Percentiles rank a stretch among this genome's conserved stretches.
These are phyloP conservation scores for Sebastes umbrosus DNA, from an alignment of 2,797 vertebrate genomes.

Conservation along the genomic window DNA sequence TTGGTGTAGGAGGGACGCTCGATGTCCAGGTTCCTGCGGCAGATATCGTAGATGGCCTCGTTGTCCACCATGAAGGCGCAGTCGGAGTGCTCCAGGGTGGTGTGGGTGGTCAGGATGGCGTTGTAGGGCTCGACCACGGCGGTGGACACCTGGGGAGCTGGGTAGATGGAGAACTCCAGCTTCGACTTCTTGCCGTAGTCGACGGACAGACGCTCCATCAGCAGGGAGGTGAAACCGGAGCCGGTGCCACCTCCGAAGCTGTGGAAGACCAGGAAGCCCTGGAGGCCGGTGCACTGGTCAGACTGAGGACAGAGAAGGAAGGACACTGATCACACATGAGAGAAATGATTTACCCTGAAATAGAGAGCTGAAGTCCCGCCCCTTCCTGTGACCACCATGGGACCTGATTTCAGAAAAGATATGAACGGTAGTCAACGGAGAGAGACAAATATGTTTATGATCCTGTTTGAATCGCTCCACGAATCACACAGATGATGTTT, in stretches of 20 bases:
- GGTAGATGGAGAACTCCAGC: slow-evolving; percentile 1
- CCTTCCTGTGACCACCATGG: too few relatives aligned
- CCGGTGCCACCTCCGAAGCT: neutral
- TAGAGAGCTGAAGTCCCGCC: neutral
- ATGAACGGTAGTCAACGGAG: too few relatives aligned
- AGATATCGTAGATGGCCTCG: neutral
- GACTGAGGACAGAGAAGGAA: neutral
- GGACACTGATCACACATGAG: neutral
- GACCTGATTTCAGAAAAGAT: too few relatives aligned
- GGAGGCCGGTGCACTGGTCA: neutral
- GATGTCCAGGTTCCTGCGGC: neutral
- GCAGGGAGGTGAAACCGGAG: neutral
- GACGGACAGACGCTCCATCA: neutral
- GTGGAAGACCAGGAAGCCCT: neutral
- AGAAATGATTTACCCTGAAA: neutral
- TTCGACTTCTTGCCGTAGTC: neutral
- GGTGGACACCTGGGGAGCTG: neutral
- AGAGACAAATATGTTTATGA: too few relatives aligned
- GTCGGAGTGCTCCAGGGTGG: neutral
- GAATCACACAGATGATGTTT: too few relatives aligned
- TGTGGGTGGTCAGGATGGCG: neutral
- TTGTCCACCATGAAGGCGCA: neutral
- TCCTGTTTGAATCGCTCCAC: too few relatives aligned
- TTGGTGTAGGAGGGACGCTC: neutral
- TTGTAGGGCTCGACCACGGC: neutral